These are phyloP conservation scores for Drosophila eugracilis DNA, from an alignment of 1,140 invertebrate species.

Conservation along the genomic window DNA sequence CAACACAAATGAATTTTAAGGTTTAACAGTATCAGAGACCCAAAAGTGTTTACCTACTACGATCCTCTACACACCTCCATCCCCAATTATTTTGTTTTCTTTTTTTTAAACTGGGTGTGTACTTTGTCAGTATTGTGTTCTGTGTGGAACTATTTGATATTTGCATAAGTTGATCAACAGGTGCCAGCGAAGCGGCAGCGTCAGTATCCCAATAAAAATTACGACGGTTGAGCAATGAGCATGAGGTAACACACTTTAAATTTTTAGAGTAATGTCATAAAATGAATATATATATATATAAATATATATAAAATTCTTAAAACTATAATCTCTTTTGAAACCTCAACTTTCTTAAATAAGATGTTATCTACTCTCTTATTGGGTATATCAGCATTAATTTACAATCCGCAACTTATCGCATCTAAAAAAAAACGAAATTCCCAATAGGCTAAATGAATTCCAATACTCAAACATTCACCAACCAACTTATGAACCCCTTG, in stretches of 20 bases:
- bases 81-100: too few relatives aligned
- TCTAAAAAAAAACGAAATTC: too few relatives aligned
- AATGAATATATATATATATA: neutral
- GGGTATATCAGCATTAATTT: too few relatives aligned
- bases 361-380: too few relatives aligned
- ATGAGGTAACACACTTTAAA: too few relatives aligned
- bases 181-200: constrained; percentile 41
- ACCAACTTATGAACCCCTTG: neutral
- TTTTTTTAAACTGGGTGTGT: constrained; percentile 7
- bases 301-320: too few relatives aligned
- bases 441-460: too few relatives aligned
- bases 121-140: constrained; percentile 62
- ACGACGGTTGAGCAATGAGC: constrained; percentile 40
- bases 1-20: constrained; percentile 37
- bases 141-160: constrained; percentile 62
- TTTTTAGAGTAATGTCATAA: neutral
- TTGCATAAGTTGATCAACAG: constrained; percentile 78
- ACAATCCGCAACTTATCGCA: too few relatives aligned
- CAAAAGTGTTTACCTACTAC: constrained; percentile 32
- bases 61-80: constrained; percentile 11
- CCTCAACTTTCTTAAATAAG: too few relatives aligned
- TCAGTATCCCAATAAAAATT: constrained; percentile 39
- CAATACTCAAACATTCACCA: too few relatives aligned
- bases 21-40: constrained; percentile 68
- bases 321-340: too few relatives aligned